Evolutionary conservation across 2,888 invertebrate species (phyloP).

Genomic region (Diabrotica balteata): DNA sequence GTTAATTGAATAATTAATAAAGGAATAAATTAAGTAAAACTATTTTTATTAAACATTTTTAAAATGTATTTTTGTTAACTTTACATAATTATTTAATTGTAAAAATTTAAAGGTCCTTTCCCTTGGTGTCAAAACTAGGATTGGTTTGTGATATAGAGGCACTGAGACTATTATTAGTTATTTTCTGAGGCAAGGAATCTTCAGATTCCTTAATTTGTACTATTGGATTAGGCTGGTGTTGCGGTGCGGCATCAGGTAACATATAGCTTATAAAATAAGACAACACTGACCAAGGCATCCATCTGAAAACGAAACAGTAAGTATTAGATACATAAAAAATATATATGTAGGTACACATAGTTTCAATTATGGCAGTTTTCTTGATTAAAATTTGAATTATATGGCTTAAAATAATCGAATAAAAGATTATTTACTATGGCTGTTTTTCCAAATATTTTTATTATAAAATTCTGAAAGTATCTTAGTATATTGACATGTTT

Average conservation of each 20-base stretch:
- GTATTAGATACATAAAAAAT: not conserved
- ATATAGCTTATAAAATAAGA: constrained; percentile 71
- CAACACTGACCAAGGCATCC: constrained; percentile 75
- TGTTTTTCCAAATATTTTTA: no score
- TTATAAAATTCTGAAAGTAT: no score
- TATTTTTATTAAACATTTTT: no score
- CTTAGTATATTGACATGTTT: no score
- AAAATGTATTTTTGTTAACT: no score
- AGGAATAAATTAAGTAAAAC: no score
- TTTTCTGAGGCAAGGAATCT: constrained; percentile 28
- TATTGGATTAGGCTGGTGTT: constrained; percentile 29
- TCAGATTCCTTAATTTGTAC: constrained; percentile 37
- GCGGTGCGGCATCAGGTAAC: constrained; percentile 73
- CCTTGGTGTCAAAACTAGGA: constrained; percentile 36
- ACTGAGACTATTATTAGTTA: constrained; percentile 34
- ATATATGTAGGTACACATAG: not conserved
- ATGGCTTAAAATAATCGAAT: no score
- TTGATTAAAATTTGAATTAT: no score
- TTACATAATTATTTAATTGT: no score
- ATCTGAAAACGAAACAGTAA: constrained; percentile 62
- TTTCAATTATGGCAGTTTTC: no score
- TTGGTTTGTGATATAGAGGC: constrained; percentile 40
- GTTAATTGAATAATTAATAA: no score
- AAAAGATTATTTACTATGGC: no score
- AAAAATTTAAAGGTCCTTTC: constrained; percentile 37